These are phyloP conservation scores for Drosophila parabipectinata DNA, from an alignment of 1,140 invertebrate species.

Conservation along the genomic window DNA sequence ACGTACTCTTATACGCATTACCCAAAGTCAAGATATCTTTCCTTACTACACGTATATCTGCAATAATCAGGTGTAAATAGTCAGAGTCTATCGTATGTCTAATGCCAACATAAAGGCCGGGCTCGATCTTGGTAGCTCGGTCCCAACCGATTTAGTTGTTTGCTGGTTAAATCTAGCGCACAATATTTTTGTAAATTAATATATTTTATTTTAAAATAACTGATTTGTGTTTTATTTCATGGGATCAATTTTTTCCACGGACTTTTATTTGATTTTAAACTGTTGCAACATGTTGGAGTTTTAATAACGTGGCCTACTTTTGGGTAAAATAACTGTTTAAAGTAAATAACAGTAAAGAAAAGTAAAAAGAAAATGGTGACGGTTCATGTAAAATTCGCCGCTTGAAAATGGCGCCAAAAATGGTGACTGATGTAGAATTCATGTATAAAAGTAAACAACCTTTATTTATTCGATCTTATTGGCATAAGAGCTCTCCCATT, in stretches of 20 bases:
- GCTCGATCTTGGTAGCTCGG: constrained; percentile 3
- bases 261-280: too few species aligned
- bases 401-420: not conserved
- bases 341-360: not conserved
- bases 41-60: constrained; percentile 53
- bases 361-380: not conserved
- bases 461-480: not conserved
- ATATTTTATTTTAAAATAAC: constrained; percentile 25
- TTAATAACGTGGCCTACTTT: not conserved
- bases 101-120: constrained; percentile 27
- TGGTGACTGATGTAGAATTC: not conserved
- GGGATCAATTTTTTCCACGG: too few species aligned
- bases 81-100: constrained; percentile 51
- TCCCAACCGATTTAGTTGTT: not conserved
- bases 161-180: not conserved
- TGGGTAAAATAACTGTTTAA: not conserved
- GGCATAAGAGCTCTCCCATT: too few species aligned
- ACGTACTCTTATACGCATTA: constrained; percentile 21
- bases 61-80: constrained; percentile 75
- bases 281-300: too few species aligned
- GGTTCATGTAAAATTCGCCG: not conserved
- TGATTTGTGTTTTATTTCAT: not conserved
- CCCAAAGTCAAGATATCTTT: constrained; percentile 57
- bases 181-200: constrained; percentile 44
- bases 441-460: not conserved